Evolutionary conservation across 2,113 vertebrate species (phyloP).

Genomic region (Craseonycteris thonglongyai): DNA sequence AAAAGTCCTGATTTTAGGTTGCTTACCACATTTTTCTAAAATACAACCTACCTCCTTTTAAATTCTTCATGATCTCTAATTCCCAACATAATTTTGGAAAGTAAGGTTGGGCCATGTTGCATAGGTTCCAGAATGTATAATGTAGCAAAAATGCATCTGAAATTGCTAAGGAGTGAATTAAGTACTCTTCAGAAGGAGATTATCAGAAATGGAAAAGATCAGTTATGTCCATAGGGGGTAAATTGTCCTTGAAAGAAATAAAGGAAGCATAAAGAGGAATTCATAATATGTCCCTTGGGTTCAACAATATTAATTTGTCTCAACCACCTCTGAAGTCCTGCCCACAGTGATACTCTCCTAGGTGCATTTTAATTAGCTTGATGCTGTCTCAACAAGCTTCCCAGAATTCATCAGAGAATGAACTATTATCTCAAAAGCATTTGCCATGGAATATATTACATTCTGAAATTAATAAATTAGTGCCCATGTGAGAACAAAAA

Average conservation of each 20-base stretch:
- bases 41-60: neutral
- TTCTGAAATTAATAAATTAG: slow-evolving; percentile 65
- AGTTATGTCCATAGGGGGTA: slow-evolving; percentile 68
- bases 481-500: slow-evolving; percentile 49
- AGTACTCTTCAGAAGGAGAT: slow-evolving; percentile 45
- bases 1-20: neutral
- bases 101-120: neutral
- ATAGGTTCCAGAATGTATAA: neutral
- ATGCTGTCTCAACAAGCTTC: slow-evolving; percentile 58
- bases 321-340: slow-evolving; percentile 75
- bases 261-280: slow-evolving; percentile 77
- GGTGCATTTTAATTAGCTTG: slow-evolving; percentile 77
- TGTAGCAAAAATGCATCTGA: neutral
- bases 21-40: slow-evolving; percentile 13
- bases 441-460: slow-evolving; percentile 64
- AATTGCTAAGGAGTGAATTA: slow-evolving; percentile 50
- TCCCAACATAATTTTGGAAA: neutral
- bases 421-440: slow-evolving; percentile 60
- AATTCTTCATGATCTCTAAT: neutral
- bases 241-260: slow-evolving; percentile 79
- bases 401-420: slow-evolving; percentile 64
- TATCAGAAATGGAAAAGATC: slow-evolving; percentile 64
- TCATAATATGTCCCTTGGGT: slow-evolving; percentile 77
- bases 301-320: slow-evolving; percentile 83
- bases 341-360: slow-evolving; percentile 64